phyloP scores from a whole-genome alignment of 2,797 vertebrate species.

The Pangasius macronema region DNA sequence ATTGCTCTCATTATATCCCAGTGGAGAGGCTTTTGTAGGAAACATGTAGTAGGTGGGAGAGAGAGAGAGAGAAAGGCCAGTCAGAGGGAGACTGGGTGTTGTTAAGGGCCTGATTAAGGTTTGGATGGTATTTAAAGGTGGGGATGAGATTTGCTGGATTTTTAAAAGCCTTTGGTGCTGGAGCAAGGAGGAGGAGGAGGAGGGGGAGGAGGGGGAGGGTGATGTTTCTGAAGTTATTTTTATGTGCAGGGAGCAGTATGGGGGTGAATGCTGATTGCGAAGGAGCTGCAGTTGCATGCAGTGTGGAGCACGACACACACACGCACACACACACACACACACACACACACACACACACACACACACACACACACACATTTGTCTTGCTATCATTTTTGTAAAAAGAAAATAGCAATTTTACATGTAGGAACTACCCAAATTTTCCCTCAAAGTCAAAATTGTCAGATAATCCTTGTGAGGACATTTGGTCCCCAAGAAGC shows the following conservation, averaged over 20 bases:
- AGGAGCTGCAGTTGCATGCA: slow-evolving; percentile 26
- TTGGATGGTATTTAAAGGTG: slow-evolving; percentile 36
- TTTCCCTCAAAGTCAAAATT: neutral
- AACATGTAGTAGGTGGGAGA: slow-evolving; percentile 28
- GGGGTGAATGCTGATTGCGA: slow-evolving; percentile 41
- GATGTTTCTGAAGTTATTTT: slow-evolving; percentile 44
- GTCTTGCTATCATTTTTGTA: neutral
- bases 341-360: slow-evolving; percentile 32
- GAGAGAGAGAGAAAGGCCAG: slow-evolving; percentile 26
- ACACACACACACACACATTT: slow-evolving; percentile 9
- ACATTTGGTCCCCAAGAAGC: neutral
- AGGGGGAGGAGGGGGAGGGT: neutral
- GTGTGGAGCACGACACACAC: slow-evolving; percentile 25
- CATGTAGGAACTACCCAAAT: neutral
- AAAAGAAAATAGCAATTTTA: neutral
- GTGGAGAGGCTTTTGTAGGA: slow-evolving; percentile 59
- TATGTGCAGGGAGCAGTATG: slow-evolving; percentile 29
- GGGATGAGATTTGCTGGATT: slow-evolving; percentile 35
- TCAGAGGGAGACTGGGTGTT: slow-evolving; percentile 50
- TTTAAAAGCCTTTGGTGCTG: slow-evolving; percentile 18
- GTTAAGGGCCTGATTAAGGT: slow-evolving; percentile 33
- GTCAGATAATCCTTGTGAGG: neutral
- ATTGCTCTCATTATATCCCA: slow-evolving; percentile 70
- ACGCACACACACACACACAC: slow-evolving; percentile 27
- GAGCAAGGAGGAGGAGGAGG: neutral